A percentile compares a stretch with the other conserved stretches of the same genome.
phyloP scores from a whole-genome alignment of 2,113 vertebrate species.

The Eidolon helvum region DNA sequence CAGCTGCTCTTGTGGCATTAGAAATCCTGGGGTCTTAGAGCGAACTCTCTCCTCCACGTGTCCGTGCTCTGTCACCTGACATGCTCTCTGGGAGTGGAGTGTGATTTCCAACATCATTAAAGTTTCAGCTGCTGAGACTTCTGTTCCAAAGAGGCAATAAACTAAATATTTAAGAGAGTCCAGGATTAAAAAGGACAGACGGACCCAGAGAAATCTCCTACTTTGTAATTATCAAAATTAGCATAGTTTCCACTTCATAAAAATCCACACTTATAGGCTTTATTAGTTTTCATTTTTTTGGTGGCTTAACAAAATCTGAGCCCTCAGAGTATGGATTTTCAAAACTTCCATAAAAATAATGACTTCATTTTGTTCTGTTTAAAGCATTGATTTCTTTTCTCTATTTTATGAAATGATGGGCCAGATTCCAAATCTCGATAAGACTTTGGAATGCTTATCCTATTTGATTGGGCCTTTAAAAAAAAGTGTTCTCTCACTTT shows the following conservation, averaged over 20 bases:
- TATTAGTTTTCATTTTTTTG: slow-evolving; percentile 32
- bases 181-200: slow-evolving; percentile 71
- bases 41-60: neutral
- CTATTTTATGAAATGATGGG: neutral
- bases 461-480: neutral
- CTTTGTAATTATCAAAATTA: slow-evolving; percentile 68
- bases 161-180: slow-evolving; percentile 77
- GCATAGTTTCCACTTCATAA: slow-evolving; percentile 56
- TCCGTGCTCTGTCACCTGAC: slow-evolving; percentile 43
- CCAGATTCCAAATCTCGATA: neutral
- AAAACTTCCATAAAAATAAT: neutral
- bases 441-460: neutral
- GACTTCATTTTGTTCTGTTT: slow-evolving; percentile 4
- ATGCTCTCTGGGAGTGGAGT: slow-evolving; percentile 11
- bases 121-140: slow-evolving; percentile 77
- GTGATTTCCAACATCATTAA: slow-evolving; percentile 70
- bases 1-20: neutral
- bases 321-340: neutral
- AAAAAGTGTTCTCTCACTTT: neutral
- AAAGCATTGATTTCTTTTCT: slow-evolving; percentile 7
- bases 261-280: neutral
- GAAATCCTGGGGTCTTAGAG: neutral
- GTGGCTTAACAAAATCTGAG: neutral
- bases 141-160: slow-evolving; percentile 72
- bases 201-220: slow-evolving; percentile 44